Evolutionary conservation across 2,113 vertebrate species (phyloP), one percentile per base, ranked within the genome.

Genomic region (Antechinus stuartii): DNA sequence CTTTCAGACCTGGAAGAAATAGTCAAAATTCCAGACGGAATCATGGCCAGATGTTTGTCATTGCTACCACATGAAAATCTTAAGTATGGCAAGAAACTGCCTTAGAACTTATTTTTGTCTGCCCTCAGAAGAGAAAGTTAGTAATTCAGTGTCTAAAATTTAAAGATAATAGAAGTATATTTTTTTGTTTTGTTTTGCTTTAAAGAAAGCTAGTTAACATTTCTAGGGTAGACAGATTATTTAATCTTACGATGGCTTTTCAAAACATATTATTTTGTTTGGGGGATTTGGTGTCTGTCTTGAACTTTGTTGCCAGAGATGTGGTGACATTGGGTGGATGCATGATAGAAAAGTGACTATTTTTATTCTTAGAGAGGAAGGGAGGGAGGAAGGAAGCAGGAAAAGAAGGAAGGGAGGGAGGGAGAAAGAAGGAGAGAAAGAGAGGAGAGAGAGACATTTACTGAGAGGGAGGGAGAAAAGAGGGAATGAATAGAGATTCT

Each of bases 31-130:
- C 98, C 98, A 98, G 95, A 98, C 97, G 96, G 98, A 97, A 97
- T 98, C 95, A n/a, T 91, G 97, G 98, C 98, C 98, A 98, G 98
- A 98, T 98, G 98, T 98, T 98, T 98, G 97, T 97, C 98, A 50
- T 98, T 97, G 95, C 97, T 98, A 91, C 0, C 11, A 54, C 97
- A 96, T 89, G 94, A 96, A 49, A 95, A 96, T 92, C 98, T 98
- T 98, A 98, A 98, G 98, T 98, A 98, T 97, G 98, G 98, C 97
- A 98, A 97, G 97, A 96, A 96, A 68, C 97, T 76, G 97, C 97
- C 91, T 97, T 91, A 68, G 93, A 97, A 92, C 95, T 98, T 97
- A 97, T 97, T 98, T 98, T 97, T 97, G 97, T 96, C 97, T 97
- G 95, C 94, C 98, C 97, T 98, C 97, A 97, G 96, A 96, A 98